A percentile compares a stretch with the other conserved stretches of the same genome.
These are phyloP conservation scores for Bradypodion pumilum DNA, from an alignment of 2,797 vertebrate species.

Conservation along the genomic window DNA sequence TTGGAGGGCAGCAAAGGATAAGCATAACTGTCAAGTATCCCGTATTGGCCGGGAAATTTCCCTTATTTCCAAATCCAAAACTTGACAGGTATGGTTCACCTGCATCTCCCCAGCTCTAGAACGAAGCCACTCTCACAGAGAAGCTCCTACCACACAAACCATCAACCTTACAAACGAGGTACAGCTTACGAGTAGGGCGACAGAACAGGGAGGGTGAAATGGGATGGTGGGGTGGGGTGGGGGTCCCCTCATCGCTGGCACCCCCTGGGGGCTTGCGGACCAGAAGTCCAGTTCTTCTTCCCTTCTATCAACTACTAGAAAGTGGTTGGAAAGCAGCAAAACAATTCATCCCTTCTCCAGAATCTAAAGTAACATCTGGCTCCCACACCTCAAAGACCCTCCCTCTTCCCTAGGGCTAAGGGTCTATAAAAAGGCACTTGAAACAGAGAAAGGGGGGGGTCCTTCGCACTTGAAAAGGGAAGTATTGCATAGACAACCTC, in stretches of 20 bases:
- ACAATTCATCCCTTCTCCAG: background rate
- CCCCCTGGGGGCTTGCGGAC: background rate
- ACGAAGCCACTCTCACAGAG: background rate
- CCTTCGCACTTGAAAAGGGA: background rate
- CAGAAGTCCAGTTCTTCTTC: background rate
- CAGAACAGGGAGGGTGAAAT: background rate
- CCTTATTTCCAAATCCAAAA: too few relatives aligned
- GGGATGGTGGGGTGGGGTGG: background rate
- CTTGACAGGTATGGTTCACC: too few relatives aligned
- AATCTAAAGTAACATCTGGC: background rate
- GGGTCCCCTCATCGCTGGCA: too few relatives aligned
- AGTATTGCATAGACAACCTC: constrained; percentile 19
- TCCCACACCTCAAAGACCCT: background rate
- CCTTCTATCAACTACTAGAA: background rate
- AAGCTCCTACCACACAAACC: background rate
- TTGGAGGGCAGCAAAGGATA: too few relatives aligned
- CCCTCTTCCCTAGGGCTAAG: background rate
- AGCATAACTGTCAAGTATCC: too few relatives aligned
- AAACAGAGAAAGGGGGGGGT: background rate
- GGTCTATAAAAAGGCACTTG: constrained; percentile 42
- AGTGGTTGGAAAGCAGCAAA: background rate
- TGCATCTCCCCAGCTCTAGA: background rate
- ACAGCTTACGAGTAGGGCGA: background rate
- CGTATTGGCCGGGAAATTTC: too few relatives aligned
- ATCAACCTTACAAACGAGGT: background rate